These are phyloP conservation scores for Labeo rohita DNA, from an alignment of 2,113 vertebrate species.

Conservation along the genomic window DNA sequence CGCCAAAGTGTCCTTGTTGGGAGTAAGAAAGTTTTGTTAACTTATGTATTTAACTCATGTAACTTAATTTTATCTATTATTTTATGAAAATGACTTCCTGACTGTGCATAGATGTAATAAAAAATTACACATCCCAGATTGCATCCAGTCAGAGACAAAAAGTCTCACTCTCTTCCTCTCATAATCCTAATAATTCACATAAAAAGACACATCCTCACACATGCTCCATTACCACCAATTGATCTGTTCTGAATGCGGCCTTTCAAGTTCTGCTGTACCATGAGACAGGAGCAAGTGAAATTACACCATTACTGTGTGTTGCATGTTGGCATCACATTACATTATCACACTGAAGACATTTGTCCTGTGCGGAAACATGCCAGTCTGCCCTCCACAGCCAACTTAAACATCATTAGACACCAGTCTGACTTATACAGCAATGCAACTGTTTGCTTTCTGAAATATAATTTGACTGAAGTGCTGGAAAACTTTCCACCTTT, in stretches of 20 bases:
- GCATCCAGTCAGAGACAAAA: neutral
- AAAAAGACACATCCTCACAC: neutral
- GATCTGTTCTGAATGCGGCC: neutral
- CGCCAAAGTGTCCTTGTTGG: no score
- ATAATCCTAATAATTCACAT: neutral
- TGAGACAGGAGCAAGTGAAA: neutral
- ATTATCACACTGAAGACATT: conserved; percentile 15
- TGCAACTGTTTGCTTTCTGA: conserved; percentile 44
- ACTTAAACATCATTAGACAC: conserved; percentile 45
- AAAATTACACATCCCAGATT: neutral
- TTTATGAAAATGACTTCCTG: neutral
- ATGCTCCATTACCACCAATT: neutral
- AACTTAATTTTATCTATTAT: neutral
- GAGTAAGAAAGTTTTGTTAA: no score
- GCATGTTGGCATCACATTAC: neutral
- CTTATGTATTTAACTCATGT: neutral
- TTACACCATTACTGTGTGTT: conserved; percentile 1
- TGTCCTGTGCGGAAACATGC: conserved; percentile 1
- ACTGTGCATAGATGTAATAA: neutral
- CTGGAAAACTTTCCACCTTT: conserved; percentile 47
- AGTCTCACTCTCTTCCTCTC: neutral
- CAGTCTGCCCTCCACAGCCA: conserved; percentile 31
- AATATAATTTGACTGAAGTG: conserved; percentile 48
- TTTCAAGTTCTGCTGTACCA: neutral
- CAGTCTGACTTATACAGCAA: conserved; percentile 29